phyloP scores from a whole-genome alignment of 2,797 vertebrate species.

The Toxotes lorentzi region DNA sequence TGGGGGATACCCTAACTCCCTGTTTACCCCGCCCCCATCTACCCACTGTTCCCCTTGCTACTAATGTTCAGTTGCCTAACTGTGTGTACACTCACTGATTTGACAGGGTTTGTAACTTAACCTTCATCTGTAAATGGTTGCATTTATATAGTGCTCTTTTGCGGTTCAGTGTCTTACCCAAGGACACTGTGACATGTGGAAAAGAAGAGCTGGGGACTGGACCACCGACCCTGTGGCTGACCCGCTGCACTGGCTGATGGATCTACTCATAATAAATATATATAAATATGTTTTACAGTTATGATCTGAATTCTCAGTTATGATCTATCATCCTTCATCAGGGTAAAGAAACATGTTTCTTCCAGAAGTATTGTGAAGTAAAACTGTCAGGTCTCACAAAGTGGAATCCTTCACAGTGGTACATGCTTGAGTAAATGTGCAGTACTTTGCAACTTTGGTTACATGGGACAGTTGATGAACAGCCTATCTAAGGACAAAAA shows the following conservation, averaged over 20 bases:
- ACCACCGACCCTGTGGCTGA: background rate
- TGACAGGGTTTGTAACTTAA: background rate
- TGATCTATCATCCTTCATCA: no score
- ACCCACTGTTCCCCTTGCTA: background rate
- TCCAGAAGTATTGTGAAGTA: no score
- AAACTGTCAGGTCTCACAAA: no score
- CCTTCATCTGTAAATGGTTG: background rate
- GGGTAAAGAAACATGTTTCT: no score
- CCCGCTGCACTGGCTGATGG: background rate
- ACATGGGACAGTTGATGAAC: no score
- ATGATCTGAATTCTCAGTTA: no score
- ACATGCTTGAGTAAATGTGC: no score
- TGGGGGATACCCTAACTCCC: slow-evolving; percentile 54
- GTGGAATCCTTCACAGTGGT: no score
- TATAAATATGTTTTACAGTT: no score
- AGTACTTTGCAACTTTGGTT: no score
- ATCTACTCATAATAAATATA: no score
- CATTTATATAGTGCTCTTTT: background rate
- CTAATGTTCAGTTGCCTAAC: background rate
- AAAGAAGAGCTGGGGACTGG: background rate
- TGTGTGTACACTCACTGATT: slow-evolving; percentile 3
- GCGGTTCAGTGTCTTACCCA: background rate
- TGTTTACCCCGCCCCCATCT: slow-evolving; percentile 23
- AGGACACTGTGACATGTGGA: slow-evolving; percentile 9
- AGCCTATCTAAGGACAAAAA: no score